Evolutionary conservation across 2,113 vertebrate species (phyloP).

Genomic region (Platysternon megacephalum): DNA sequence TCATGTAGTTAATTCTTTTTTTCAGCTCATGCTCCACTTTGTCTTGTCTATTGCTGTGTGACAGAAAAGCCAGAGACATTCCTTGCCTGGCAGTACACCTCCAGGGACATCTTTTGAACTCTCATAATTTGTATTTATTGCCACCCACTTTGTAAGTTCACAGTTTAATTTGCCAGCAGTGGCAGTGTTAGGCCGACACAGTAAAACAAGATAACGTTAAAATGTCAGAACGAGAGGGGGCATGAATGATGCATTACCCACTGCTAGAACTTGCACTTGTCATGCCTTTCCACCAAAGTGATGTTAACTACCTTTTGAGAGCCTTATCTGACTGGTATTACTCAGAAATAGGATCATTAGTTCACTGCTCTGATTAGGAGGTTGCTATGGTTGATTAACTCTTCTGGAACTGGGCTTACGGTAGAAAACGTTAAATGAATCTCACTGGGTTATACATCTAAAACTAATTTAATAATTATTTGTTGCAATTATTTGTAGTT

Average conservation of each 20-base stretch:
- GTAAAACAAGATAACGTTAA: constrained; percentile 88
- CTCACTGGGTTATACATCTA: constrained; percentile 71
- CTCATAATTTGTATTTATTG: constrained; percentile 91
- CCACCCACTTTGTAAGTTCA: constrained; percentile 90
- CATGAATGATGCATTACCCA: constrained; percentile 89
- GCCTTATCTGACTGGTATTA: constrained; percentile 87
- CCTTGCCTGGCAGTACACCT: constrained; percentile 81
- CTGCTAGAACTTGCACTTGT: constrained; percentile 84
- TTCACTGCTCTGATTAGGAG: constrained; percentile 85
- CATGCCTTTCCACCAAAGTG: constrained; percentile 83
- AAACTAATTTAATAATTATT: constrained; percentile 84
- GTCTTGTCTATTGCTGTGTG: constrained; percentile 78
- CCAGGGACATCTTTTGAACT: constrained; percentile 85
- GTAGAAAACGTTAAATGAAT: constrained; percentile 77
- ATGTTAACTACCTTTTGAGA: constrained; percentile 89
- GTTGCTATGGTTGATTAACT: constrained; percentile 85
- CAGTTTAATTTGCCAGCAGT: constrained; percentile 88
- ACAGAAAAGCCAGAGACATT: constrained; percentile 83
- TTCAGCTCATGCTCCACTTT: constrained; percentile 74
- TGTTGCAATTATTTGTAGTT: constrained; percentile 74
- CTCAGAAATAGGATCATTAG: constrained; percentile 86
- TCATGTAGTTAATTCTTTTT: constrained; percentile 75
- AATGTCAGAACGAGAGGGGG: constrained; percentile 84
- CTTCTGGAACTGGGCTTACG: constrained; percentile 80
- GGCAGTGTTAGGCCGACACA: constrained; percentile 86